Conservation (phyloP, 2,113 vertebrate genomes). For the Hippocampus abdominalis region DNA sequence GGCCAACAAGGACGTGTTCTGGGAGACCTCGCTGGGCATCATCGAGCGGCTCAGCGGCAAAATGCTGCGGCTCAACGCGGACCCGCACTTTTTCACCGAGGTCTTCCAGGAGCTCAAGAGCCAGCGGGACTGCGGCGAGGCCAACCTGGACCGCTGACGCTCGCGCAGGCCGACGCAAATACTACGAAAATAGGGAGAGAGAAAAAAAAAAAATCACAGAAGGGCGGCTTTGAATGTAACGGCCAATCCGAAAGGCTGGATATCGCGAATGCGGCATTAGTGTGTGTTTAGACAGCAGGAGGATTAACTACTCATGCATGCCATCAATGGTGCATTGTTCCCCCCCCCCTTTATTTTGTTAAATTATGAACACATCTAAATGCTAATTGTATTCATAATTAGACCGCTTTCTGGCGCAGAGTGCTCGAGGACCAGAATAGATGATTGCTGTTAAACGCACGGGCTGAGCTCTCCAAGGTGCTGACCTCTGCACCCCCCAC, state of each 20-base stretch:
- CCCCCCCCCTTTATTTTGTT: constrained; percentile 13
- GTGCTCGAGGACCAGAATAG: constrained; percentile 39
- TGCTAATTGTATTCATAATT: constrained; percentile 26
- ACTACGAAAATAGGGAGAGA: constrained; percentile 24
- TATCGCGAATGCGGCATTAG: constrained; percentile 27
- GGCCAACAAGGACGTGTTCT: constrained; percentile 90
- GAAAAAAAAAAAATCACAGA: constrained; percentile 7
- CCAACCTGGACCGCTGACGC: constrained; percentile 84
- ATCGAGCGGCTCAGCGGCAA: constrained; percentile 90
- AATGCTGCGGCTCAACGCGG: constrained; percentile 94
- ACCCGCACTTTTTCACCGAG: constrained; percentile 96
- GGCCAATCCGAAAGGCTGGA: constrained; percentile 24
- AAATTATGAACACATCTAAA: constrained; percentile 8
- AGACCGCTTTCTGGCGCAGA: constrained; percentile 15
- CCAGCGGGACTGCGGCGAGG: constrained; percentile 80
- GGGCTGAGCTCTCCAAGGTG: constrained; percentile 79
- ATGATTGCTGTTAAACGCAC: constrained; percentile 10
- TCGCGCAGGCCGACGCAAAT: background rate
- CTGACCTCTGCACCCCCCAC: constrained; percentile 61
- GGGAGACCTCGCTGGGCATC: constrained; percentile 88
- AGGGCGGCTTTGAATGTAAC: constrained; percentile 38
- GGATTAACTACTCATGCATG: constrained; percentile 57
- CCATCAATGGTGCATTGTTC: constrained; percentile 34
- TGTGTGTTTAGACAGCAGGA: constrained; percentile 47
- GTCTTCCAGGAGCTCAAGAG: constrained; percentile 96